A percentile compares a stretch with the other conserved stretches of the same genome.
Conservation (phyloP, 2,888 invertebrate species). For the Drosophila neonasuta region DNA sequence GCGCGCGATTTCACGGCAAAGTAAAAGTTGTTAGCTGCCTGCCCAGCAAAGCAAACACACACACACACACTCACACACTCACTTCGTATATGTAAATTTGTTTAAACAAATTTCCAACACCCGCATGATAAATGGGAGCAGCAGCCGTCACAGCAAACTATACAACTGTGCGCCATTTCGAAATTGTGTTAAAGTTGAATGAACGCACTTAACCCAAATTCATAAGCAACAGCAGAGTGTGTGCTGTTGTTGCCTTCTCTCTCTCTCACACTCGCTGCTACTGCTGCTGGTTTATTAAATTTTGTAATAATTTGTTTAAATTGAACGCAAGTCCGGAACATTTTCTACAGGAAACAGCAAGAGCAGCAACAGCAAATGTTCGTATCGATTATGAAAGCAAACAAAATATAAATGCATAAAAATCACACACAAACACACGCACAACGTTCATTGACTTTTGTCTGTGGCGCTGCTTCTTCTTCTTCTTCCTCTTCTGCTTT, state of each 20-base stretch:
- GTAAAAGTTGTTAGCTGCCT: slow-evolving; percentile 67
- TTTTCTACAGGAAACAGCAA: slow-evolving; percentile 62
- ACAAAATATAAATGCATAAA: slow-evolving; percentile 34
- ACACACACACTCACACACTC: slow-evolving; percentile 1
- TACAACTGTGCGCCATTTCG: slow-evolving; percentile 66
- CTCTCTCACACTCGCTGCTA: slow-evolving; percentile 3
- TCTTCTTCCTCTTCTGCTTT: slow-evolving; percentile 22
- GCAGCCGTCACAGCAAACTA: slow-evolving; percentile 35
- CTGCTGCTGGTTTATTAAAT: slow-evolving; percentile 51
- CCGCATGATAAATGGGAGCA: slow-evolving; percentile 72
- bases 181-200: slow-evolving; percentile 82
- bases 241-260: slow-evolving; percentile 14
- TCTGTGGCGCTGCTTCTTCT: slow-evolving; percentile 29
- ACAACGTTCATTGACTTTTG: slow-evolving; percentile 72
- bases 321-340: slow-evolving; percentile 57
- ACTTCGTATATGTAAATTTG: slow-evolving; percentile 40
- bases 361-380: slow-evolving; percentile 17
- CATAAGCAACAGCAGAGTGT: slow-evolving; percentile 38
- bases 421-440: slow-evolving; percentile 17
- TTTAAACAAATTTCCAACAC: slow-evolving; percentile 74
- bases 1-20: slow-evolving; percentile 73
- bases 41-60: slow-evolving; percentile 18
- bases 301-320: slow-evolving; percentile 74
- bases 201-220: slow-evolving; percentile 82
- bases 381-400: slow-evolving; percentile 67